phyloP scores from a whole-genome alignment of 2,797 vertebrate species.

The Manis crassicaudata region DNA sequence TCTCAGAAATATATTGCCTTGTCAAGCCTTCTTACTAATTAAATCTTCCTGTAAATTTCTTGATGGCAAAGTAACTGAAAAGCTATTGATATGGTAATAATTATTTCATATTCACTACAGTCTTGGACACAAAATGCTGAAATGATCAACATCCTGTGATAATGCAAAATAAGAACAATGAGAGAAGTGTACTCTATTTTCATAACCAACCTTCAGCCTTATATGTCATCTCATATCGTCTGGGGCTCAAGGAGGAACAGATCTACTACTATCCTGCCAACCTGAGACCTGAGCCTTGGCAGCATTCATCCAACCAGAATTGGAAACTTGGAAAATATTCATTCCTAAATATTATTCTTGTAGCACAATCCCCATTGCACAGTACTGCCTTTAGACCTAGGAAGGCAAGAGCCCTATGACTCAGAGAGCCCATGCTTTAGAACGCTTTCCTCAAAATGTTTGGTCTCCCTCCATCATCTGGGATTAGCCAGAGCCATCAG shows the following conservation, averaged over 20 bases:
- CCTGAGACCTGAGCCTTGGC: not conserved
- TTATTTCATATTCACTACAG: not conserved
- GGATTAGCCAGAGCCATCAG: not conserved
- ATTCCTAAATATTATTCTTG: not conserved
- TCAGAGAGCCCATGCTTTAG: not conserved
- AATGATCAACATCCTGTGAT: not conserved
- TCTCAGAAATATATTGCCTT: conserved; percentile 59
- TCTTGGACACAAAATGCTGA: not conserved
- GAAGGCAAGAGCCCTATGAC: not conserved
- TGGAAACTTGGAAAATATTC: not conserved
- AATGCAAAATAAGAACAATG: not conserved
- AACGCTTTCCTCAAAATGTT: not conserved
- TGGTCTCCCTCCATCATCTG: not conserved
- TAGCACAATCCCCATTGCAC: not conserved
- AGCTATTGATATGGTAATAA: not conserved
- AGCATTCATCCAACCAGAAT: not conserved
- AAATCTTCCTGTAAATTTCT: conserved; percentile 59
- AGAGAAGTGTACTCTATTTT: not conserved
- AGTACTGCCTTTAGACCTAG: not conserved
- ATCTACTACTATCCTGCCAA: too few relatives aligned
- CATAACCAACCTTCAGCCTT: not conserved
- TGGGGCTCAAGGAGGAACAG: not conserved
- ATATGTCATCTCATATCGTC: not conserved
- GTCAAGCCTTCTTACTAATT: conserved; percentile 62
- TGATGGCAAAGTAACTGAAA: conserved; percentile 29